Base-by-base conservation (phyloP, 2,888 invertebrate genomes). In the Gastrophysa polygoni region DNA sequence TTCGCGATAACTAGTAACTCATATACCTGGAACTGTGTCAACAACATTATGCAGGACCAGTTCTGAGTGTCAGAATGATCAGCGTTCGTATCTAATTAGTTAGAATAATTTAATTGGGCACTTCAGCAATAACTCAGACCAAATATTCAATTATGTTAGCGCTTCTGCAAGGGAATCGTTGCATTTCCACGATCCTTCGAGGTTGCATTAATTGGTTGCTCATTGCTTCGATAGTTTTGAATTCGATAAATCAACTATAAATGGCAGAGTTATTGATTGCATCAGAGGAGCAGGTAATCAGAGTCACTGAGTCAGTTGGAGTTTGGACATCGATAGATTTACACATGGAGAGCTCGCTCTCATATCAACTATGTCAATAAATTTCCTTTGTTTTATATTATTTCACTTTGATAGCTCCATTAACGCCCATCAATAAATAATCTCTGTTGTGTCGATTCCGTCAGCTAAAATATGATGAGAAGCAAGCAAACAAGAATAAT, bases 101-200 rank as follows among this genome's bases (percentile, higher is more conserved):
- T 2, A 21, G 54, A 54, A 54, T 43, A 38, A 54, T 38, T 54
- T 54, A 54, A 54, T 54, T 54, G 54, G 24, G 43, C 43, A 24
- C 16, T 11, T 43, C 43, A 43, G 54, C 43, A 34, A 54, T 54
- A 54, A 54, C 24, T 54, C 54, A 24, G 54, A 1, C 17, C 43
- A 54, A 24, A 54, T 54, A 54, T 54, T 43, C 54, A 20, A 54
- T 43, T 43, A 54, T 24, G 43, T 54, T 38, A 24, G 18, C 20
- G 34, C 20, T 18, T n/a, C 32, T 29, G 43, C 54, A 54, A 54
- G 54, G 43, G 54, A 54, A 54, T 24, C 54, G 24, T n/a, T 43
- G 14, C 24, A 43, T 54, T 54, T 17, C 28, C 54, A 38, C 43
- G 28, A 24, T 21, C 38, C 52, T 32, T 43, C 43, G n/a, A 28